Conservation (phyloP, 2,888 invertebrate species). For the Hydraecia micacea region DNA sequence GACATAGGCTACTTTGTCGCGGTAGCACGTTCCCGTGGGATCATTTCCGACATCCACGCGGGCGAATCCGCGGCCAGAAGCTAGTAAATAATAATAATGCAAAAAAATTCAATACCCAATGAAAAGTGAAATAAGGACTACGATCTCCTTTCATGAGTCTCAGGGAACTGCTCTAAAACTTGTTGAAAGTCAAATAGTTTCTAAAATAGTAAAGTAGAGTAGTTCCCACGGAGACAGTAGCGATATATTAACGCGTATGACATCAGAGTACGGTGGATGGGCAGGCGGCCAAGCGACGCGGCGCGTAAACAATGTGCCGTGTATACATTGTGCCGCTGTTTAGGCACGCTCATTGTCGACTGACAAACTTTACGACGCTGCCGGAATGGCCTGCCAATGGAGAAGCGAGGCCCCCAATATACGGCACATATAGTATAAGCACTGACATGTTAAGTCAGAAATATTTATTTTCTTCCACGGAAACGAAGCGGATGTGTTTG, state of each 20-base stretch:
- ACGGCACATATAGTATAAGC: not conserved
- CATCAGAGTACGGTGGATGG: slow-evolving; percentile 69
- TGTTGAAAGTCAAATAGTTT: not conserved
- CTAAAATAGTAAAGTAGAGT: slow-evolving; percentile 8
- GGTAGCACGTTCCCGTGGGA: too few relatives aligned
- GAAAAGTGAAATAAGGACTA: not conserved
- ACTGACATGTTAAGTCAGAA: not conserved
- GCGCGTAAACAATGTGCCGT: slow-evolving; percentile 71
- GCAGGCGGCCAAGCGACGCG: slow-evolving; percentile 71
- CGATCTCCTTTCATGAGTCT: not conserved
- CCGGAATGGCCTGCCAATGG: slow-evolving; percentile 29
- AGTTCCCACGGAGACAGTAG: slow-evolving; percentile 38
- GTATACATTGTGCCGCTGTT: slow-evolving; percentile 56
- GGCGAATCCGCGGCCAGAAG: not conserved
- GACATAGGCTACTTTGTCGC: not conserved
- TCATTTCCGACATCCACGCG: too few relatives aligned
- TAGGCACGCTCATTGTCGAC: slow-evolving; percentile 47
- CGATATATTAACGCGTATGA: slow-evolving; percentile 67
- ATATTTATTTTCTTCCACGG: not conserved
- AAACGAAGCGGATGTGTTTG: slow-evolving; percentile 9
- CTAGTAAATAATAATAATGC: not conserved
- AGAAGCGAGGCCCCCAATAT: not conserved
- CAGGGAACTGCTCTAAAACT: not conserved
- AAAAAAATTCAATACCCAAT: not conserved
- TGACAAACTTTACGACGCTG: slow-evolving; percentile 33